Evolutionary conservation across 2,888 invertebrate species (phyloP).

Genomic region (Uloborus plumipes): DNA sequence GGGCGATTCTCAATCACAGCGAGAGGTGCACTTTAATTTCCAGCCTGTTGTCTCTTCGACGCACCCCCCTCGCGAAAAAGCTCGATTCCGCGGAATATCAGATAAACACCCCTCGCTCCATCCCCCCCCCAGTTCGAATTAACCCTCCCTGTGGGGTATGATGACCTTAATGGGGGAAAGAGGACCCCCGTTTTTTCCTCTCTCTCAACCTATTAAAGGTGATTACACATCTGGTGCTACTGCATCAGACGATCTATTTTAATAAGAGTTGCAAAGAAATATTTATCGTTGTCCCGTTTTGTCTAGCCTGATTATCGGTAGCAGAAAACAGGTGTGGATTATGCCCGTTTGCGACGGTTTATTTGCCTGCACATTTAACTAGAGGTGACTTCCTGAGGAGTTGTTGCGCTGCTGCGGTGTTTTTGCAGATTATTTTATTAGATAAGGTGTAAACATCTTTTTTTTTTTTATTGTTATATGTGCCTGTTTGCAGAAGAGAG

Average conservation of each 20-base stretch:
- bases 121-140: slow-evolving; percentile 34
- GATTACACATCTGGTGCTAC: slow-evolving; percentile 33
- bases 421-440: too few relatives aligned
- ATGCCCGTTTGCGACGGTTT: too few relatives aligned
- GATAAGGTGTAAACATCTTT: too few relatives aligned
- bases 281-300: slow-evolving; percentile 47
- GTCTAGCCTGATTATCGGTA: slow-evolving; percentile 16
- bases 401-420: too few relatives aligned
- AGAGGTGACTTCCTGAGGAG: too few relatives aligned
- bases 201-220: slow-evolving; percentile 14
- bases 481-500: too few relatives aligned
- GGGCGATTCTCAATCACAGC: slow-evolving; percentile 39
- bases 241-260: slow-evolving; percentile 44
- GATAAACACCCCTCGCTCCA: slow-evolving; percentile 35
- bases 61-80: background rate
- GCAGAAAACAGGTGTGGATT: slow-evolving; percentile 34
- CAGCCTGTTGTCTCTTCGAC: slow-evolving; percentile 17
- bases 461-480: too few relatives aligned
- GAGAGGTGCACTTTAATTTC: slow-evolving; percentile 10
- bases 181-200: background rate
- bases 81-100: slow-evolving; percentile 11
- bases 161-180: slow-evolving; percentile 14
- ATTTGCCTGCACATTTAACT: too few relatives aligned
- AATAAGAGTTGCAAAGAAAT: slow-evolving; percentile 57
- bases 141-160: slow-evolving; percentile 40